Percentiles rank a stretch among this genome's conserved stretches.
Conservation (phyloP, 2,113 vertebrate genomes). For the Cnemophilus loriae region DNA sequence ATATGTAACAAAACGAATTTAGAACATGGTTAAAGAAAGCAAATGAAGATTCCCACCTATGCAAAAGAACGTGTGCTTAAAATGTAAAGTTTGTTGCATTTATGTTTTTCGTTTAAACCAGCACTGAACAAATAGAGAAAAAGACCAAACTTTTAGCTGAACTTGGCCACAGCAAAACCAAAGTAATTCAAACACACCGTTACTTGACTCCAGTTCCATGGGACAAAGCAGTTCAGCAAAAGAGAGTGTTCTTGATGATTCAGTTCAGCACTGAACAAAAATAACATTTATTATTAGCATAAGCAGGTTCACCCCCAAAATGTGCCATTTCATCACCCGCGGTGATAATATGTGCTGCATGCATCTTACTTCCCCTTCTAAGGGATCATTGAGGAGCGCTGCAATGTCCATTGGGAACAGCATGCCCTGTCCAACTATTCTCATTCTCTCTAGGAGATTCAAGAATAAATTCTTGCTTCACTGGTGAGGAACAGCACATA, state of each 20-base stretch:
- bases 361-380: not conserved
- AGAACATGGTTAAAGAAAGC: not conserved
- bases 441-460: not conserved
- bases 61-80: rapidly evolving
- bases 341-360: not conserved
- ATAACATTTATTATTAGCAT: not conserved
- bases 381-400: not conserved
- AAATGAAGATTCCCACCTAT: not conserved
- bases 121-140: not conserved
- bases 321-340: not conserved
- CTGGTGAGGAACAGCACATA: not conserved
- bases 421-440: not conserved
- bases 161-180: not conserved
- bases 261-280: not conserved
- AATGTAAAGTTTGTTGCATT: not conserved
- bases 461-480: not conserved
- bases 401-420: not conserved
- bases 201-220: not conserved
- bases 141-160: not conserved
- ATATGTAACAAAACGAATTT: not conserved
- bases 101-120: not conserved
- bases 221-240: not conserved
- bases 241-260: not conserved
- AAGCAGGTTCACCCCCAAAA: not conserved
- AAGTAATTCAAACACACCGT: not conserved